Evolutionary conservation across 2,888 invertebrate genomes (phyloP).

Genomic region (Lasioglossum leucozonium): DNA sequence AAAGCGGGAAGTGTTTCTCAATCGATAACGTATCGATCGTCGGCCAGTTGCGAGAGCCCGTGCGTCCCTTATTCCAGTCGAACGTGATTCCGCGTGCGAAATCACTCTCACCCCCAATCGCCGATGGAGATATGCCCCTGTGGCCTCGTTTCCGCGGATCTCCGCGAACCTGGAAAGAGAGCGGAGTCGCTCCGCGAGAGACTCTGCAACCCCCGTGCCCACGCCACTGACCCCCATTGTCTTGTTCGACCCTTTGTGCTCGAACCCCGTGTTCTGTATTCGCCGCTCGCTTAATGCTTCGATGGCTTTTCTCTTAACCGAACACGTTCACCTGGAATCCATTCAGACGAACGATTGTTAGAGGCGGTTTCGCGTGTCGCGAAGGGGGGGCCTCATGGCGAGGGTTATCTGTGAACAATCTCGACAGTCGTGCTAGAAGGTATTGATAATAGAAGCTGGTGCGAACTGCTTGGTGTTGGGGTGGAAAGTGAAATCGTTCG

Average conservation of each 20-base stretch:
- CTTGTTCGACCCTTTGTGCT: constrained; percentile 1
- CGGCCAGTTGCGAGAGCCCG: background rate
- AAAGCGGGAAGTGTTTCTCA: background rate
- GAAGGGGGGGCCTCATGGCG: background rate
- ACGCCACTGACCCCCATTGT: constrained; percentile 7
- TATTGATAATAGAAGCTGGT: background rate
- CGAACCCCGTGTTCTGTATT: background rate
- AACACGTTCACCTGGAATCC: constrained; percentile 14
- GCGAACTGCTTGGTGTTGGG: background rate
- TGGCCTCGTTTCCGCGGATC: background rate
- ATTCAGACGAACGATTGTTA: background rate
- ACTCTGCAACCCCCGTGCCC: background rate
- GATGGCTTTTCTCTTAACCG: background rate
- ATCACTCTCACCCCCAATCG: constrained; percentile 1
- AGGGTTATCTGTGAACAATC: background rate
- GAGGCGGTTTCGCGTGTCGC: background rate
- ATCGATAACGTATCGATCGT: background rate
- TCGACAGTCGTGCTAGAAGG: background rate
- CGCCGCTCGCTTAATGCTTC: background rate
- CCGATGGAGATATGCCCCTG: background rate
- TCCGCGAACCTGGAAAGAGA: background rate
- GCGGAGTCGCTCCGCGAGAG: background rate
- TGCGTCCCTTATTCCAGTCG: background rate
- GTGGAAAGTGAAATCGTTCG: background rate
- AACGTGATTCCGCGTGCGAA: background rate